A percentile compares a stretch with the other conserved stretches of the same genome.
Conservation (phyloP, 1,140 invertebrate species). For the Pomacea maculata region DNA sequence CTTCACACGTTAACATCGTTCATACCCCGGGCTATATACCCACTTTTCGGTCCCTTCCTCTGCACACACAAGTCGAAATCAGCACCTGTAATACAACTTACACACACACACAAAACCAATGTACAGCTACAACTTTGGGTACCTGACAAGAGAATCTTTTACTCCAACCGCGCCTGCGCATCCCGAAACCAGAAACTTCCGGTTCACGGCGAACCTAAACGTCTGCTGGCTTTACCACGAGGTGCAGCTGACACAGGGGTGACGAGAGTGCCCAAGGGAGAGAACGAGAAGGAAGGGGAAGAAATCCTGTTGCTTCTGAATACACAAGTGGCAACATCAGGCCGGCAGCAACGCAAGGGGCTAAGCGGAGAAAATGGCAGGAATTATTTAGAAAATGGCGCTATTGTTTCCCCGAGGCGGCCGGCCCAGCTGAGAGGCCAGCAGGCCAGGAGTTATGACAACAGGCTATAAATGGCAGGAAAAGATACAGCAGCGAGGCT, state of each 20-base stretch:
- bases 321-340: neutral
- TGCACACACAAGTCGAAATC: neutral
- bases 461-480: constrained; percentile 22
- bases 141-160: too few relatives aligned
- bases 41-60: constrained; percentile 1
- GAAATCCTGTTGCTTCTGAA: neutral
- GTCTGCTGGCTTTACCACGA: too few relatives aligned
- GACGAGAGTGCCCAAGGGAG: neutral
- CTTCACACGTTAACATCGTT: too few relatives aligned
- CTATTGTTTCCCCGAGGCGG: constrained; percentile 19
- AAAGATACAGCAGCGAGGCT: constrained; percentile 20
- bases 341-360: neutral
- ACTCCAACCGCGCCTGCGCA: too few relatives aligned
- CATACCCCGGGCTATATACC: neutral
- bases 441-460: constrained; percentile 21
- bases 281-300: constrained; percentile 2
- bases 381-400: constrained; percentile 24
- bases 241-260: too few relatives aligned
- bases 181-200: too few relatives aligned
- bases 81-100: too few relatives aligned
- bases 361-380: constrained; percentile 16
- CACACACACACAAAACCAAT: too few relatives aligned
- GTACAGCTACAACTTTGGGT: too few relatives aligned
- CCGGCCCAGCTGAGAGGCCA: constrained; percentile 14
- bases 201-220: too few relatives aligned